phyloP scores from a whole-genome alignment of 2,888 invertebrate species.

The Parnassius apollo region DNA sequence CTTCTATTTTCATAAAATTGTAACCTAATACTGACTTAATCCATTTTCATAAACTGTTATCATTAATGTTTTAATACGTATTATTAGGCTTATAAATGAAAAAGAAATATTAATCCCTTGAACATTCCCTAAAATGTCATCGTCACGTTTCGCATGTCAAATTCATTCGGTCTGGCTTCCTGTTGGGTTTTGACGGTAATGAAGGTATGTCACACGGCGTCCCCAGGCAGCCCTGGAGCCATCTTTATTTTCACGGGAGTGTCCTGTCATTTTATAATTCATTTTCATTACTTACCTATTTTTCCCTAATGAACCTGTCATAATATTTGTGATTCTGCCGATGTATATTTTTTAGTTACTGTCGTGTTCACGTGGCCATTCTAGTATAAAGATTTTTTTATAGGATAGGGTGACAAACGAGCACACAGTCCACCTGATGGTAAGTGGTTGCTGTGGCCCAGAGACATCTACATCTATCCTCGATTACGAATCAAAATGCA shows the following conservation, averaged over 20 bases:
- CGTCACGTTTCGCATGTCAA: constrained; percentile 27
- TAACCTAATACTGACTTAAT: too few species aligned
- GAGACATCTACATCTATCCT: too few species aligned
- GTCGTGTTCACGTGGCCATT: neutral
- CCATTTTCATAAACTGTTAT: too few species aligned
- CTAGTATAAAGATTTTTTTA: too few species aligned
- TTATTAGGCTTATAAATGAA: neutral
- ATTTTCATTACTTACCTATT: constrained; percentile 41
- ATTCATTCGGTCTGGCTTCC: constrained; percentile 26
- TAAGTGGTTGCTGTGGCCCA: too few species aligned
- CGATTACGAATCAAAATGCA: too few species aligned
- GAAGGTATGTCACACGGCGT: constrained; percentile 23
- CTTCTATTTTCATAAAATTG: too few species aligned
- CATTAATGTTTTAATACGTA: too few species aligned
- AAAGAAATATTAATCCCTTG: constrained; percentile 20
- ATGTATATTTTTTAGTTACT: constrained; percentile 1
- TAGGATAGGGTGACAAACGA: too few species aligned
- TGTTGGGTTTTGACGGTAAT: constrained; percentile 25
- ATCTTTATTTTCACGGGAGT: constrained; percentile 43
- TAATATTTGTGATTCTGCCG: constrained; percentile 21
- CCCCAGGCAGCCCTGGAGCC: constrained; percentile 17
- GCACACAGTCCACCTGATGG: too few species aligned
- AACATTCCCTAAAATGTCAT: constrained; percentile 8
- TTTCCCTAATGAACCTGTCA: constrained; percentile 28
- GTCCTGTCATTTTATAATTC: constrained; percentile 47